Conservation (phyloP, 2,113 vertebrate genomes). For the Notechis scutatus region DNA sequence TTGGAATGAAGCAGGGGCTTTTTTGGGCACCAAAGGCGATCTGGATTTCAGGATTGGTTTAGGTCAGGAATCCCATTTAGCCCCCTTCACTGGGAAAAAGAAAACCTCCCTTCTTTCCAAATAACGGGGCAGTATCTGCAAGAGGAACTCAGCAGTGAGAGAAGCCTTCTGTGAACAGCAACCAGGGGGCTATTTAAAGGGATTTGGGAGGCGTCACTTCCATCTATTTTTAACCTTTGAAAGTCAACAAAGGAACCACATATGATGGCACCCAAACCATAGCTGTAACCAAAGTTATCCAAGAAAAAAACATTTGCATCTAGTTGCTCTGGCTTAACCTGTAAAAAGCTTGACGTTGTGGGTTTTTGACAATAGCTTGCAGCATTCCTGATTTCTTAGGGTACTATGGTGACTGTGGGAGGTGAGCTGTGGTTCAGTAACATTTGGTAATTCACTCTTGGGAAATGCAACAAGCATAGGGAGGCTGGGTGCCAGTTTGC, state of each 20-base stretch:
- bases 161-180: background rate
- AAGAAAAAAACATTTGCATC: background rate
- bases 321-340: background rate
- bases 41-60: background rate
- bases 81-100: background rate
- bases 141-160: background rate
- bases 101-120: background rate
- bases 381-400: background rate
- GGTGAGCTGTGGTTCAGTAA: background rate
- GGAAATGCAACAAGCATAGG: background rate
- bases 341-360: background rate
- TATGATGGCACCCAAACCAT: background rate
- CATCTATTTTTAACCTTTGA: background rate
- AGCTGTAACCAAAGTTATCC: background rate
- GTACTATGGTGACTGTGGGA: background rate
- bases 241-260: slow-evolving; percentile 15
- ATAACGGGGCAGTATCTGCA: background rate
- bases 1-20: background rate
- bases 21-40: background rate
- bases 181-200: background rate
- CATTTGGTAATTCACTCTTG: background rate
- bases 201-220: background rate
- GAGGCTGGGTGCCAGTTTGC: background rate
- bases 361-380: background rate
- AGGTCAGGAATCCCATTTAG: background rate